Percentiles rank a stretch among this genome's conserved stretches.
These are phyloP conservation scores for Neodiprion virginianus DNA, from an alignment of 1,140 invertebrate species.

Conservation along the genomic window DNA sequence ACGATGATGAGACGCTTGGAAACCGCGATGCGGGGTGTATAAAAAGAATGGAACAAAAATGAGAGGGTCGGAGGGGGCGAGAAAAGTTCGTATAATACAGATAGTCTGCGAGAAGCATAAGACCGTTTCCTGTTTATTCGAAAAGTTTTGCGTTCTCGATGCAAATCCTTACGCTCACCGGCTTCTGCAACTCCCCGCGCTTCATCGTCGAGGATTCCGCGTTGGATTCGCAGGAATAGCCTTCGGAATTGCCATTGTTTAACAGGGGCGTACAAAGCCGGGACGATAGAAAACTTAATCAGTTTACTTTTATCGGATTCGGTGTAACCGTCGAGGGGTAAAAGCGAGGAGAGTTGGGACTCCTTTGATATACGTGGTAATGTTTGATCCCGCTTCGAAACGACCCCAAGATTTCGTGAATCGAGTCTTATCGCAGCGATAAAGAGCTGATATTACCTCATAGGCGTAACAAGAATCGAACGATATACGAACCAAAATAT, in stretches of 20 bases:
- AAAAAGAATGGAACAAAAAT: background rate
- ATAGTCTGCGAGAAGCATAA: background rate
- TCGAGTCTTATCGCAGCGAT: too few species aligned
- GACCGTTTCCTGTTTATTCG: conserved; percentile 3
- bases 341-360: background rate
- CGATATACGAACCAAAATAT: too few species aligned
- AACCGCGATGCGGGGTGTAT: background rate
- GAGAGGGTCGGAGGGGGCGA: background rate
- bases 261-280: background rate
- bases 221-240: background rate
- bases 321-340: background rate
- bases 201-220: conserved; percentile 1
- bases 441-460: too few species aligned
- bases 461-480: too few species aligned
- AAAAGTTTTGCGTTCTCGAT: background rate
- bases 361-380: background rate
- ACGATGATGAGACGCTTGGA: background rate
- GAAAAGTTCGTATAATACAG: background rate
- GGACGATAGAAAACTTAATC: conserved; percentile 5
- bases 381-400: background rate
- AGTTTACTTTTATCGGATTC: conserved; percentile 7
- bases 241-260: conserved; percentile 7
- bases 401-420: background rate
- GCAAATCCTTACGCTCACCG: background rate
- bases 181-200: background rate